Evolutionary conservation across 2,888 invertebrate genomes (phyloP), one percentile per base, ranked within the genome.

Genomic region (Exocentrus adspersus): DNA sequence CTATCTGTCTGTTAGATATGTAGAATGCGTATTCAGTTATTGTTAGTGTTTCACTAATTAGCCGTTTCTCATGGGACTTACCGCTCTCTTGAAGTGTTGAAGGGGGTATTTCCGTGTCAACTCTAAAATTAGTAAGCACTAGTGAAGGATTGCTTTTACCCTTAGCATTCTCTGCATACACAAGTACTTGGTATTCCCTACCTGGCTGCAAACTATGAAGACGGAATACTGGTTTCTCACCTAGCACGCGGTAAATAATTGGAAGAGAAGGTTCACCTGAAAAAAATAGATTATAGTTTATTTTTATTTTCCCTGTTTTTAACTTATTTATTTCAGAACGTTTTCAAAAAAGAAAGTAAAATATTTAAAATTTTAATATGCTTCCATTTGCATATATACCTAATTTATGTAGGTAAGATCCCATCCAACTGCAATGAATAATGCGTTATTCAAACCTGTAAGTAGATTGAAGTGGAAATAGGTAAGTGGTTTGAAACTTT

Each of bases 141-240:
- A 92, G 91, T 1, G 93, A 90, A 54, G 89, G 90, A 60, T 87
- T 85, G 68, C 93, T 93, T 70, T 90, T 87, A 63, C 94, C 94
- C 77, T 90, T 88, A 5, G 92, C 90, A 73, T 94, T 95, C 72
- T 92, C 91, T 16, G 94, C 92, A 80, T 92, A 94, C 24, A 94
- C 90, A 68, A 89, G 85, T 69, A 94, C 87, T 77, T 92, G 91
- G 83, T 94, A 95, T 77, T 89, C 87, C 71, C 88, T 87, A 54
- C 92, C 93, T 14, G 93, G 90, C 62, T 91, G 87, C 63, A 95
- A 85, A 70, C 89, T 89, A 77, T 89, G 90, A 61, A 93, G 84
- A 48, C 89, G 86, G 76, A 93, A 93, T 72, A 88, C 87, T 1
- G 93, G 93, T 84, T 68, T 87, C 85, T 81, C 90, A 86, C 79